Evolutionary conservation across 1,140 invertebrate genomes (phyloP).

Genomic region (Delia radicum): DNA sequence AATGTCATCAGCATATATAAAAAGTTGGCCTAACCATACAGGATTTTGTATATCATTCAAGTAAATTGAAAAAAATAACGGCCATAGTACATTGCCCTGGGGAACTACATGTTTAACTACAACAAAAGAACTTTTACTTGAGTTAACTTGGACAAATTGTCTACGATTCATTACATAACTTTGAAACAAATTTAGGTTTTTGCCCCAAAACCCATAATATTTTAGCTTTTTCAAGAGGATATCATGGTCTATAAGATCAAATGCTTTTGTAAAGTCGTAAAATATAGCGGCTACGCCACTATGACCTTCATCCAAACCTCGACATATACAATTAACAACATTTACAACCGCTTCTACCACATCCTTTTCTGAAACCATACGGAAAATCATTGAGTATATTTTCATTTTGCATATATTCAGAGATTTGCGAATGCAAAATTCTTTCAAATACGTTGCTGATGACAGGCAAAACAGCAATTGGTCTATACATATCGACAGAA

Average conservation of each 20-base stretch:
- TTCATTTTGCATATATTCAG: background rate
- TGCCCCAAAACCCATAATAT: background rate
- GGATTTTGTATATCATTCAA: background rate
- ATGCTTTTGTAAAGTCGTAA: background rate
- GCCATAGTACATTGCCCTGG: background rate
- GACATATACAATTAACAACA: background rate
- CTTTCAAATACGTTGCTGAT: background rate
- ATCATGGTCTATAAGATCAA: too few relatives aligned
- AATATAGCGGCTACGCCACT: background rate
- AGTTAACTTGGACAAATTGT: background rate
- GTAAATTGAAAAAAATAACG: background rate
- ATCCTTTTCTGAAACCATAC: background rate
- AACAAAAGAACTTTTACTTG: background rate
- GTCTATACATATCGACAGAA: background rate
- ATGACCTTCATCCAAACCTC: background rate
- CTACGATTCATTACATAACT: background rate
- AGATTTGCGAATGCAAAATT: background rate
- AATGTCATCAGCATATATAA: background rate
- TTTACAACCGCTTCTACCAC: background rate
- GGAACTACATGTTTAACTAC: background rate
- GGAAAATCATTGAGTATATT: background rate
- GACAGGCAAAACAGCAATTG: background rate
- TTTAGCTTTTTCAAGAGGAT: background rate
- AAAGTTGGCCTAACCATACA: background rate
- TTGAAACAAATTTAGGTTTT: background rate